phyloP scores from a whole-genome alignment of 1,140 invertebrate genomes.

The Stenopsyche tienmushanensis region DNA sequence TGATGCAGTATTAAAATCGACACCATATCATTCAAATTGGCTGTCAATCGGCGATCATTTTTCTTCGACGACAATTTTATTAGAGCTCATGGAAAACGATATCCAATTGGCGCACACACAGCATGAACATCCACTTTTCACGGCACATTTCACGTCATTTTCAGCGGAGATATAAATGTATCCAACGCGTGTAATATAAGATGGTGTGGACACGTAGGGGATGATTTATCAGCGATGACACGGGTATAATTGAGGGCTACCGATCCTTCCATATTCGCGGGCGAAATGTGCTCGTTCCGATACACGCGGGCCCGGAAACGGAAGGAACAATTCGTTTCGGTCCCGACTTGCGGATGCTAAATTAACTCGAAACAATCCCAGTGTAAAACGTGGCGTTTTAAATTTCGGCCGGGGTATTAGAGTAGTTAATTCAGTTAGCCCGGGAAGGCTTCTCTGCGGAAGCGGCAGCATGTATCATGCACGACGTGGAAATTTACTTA shows the following conservation, averaged over 20 bases:
- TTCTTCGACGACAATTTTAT: no score
- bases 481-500: constrained; percentile 27
- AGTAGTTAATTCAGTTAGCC: constrained; percentile 23
- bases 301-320: background rate
- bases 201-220: no score
- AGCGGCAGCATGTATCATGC: constrained; percentile 9
- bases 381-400: constrained; percentile 24
- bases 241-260: background rate
- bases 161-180: no score
- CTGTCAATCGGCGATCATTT: no score
- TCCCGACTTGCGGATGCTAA: background rate
- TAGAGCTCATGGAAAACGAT: no score
- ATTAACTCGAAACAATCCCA: constrained; percentile 22
- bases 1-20: no score
- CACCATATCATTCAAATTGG: no score
- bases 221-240: background rate
- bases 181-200: no score
- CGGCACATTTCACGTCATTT: no score
- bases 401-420: constrained; percentile 14
- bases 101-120: no score
- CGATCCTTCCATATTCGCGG: background rate
- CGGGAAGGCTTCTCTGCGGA: background rate
- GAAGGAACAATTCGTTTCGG: background rate
- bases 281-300: background rate
- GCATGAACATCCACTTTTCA: no score